Percentiles rank a stretch among this genome's conserved stretches.
phyloP scores from a whole-genome alignment of 2,113 vertebrate genomes.

The Bubalus kerabau region DNA sequence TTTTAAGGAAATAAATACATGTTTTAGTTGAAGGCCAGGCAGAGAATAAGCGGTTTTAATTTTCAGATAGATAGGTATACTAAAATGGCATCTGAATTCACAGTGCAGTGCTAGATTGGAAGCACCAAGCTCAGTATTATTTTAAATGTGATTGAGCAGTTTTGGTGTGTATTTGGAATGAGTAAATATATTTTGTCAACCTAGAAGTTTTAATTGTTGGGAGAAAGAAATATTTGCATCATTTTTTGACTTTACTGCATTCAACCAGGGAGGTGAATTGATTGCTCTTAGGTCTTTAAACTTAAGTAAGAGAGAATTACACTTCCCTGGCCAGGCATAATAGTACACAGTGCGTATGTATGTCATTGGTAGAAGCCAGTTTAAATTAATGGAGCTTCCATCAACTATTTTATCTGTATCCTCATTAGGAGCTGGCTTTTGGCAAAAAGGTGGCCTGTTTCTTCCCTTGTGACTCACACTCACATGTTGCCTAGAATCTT shows the following conservation, averaged over 20 bases:
- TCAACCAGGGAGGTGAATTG: background rate
- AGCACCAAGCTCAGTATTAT: background rate
- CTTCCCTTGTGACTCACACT: background rate
- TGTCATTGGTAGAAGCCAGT: background rate
- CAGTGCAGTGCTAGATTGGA: background rate
- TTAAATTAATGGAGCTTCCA: background rate
- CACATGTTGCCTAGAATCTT: background rate
- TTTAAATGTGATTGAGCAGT: slow-evolving; percentile 2
- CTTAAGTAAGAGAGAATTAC: background rate
- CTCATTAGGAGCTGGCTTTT: background rate
- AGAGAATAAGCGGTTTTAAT: background rate
- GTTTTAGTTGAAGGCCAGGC: background rate
- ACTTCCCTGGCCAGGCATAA: background rate
- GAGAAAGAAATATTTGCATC: background rate
- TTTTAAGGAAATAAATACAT: background rate
- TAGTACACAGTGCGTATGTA: background rate
- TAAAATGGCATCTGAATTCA: background rate
- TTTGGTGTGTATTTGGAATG: background rate
- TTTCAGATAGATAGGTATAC: background rate
- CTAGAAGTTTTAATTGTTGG: background rate
- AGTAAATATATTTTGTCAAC: background rate
- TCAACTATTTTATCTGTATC: background rate
- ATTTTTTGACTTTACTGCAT: background rate
- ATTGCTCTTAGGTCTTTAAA: slow-evolving; percentile 2
- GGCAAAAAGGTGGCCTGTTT: background rate